Evolutionary conservation across 2,888 invertebrate species (phyloP), one percentile per base, ranked within the genome.

Genomic region (Xanthia togata): DNA sequence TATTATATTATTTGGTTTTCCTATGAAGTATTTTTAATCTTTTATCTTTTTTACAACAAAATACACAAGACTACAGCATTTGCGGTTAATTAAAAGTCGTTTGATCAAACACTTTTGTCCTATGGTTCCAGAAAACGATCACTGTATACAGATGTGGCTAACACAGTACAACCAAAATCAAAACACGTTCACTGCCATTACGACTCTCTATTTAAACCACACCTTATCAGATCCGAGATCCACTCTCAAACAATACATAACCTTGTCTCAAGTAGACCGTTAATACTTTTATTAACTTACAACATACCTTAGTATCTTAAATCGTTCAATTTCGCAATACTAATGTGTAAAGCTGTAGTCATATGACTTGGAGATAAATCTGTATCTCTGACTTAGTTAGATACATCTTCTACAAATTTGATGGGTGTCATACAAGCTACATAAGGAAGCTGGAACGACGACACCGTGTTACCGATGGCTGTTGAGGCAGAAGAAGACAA

Each of bases 241-340:
- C 59, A 57, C 71, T 74, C 82, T 67, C 69, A 83, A 82, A 89
- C 87, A 86, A 88, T 83, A 74, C 70, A 44, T 55, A 80, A 76
- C 90, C 90, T 90, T 90, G 87, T 78, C 74, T 76, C 69, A 90
- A 90, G 78, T 81, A 85, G 90, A 90, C 84, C 88, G 89, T 82
- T 88, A 84, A 84, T 83, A 83, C 85, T 74, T 83, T 84, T 87
- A 84, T 85, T 83, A 84, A 79, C 78, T 79, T 82, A 77, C 78
- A 83, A 89, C 70, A 83, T 74, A 74, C 20, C 44, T 64, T 63
- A 60, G 70, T 83, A 72, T 86, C 73, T 85, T 71, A 78, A 82
- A 82, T 87, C 87, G 78, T 80, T 85, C 85, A 68, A 65, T 86
- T 82, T 78, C 73, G 57, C 38, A 70, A 86, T 57, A 67, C 17